Evolutionary conservation across 1,140 invertebrate genomes (phyloP).

Genomic region (Pogonomyrmex barbatus): DNA sequence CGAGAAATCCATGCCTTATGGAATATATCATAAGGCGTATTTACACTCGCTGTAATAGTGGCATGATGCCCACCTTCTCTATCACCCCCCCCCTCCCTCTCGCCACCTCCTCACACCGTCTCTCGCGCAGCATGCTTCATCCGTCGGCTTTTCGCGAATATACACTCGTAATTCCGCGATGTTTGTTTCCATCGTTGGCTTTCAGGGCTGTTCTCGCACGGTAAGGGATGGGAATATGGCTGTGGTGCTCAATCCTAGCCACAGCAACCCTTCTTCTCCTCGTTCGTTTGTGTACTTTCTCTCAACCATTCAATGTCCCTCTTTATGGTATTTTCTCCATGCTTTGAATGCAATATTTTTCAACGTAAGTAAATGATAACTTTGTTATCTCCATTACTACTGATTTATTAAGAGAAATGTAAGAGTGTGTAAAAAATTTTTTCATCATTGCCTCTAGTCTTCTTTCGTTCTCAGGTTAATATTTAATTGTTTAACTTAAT

Average conservation of each 20-base stretch:
- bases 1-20: conserved; percentile 73
- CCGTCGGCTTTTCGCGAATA: conserved; percentile 69
- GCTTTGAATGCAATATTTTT: conserved; percentile 5
- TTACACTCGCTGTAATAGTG: conserved; percentile 74
- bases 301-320: conserved; percentile 7
- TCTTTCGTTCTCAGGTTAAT: background rate
- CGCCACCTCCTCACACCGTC: background rate
- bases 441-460: background rate
- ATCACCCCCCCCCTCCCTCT: background rate
- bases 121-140: conserved; percentile 46
- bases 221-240: conserved; percentile 2
- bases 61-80: conserved; percentile 64
- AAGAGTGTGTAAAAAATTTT: background rate
- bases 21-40: conserved; percentile 73
- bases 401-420: conserved; percentile 2
- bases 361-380: background rate
- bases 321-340: conserved; percentile 21
- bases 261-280: conserved; percentile 21
- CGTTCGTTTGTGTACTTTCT: conserved; percentile 22
- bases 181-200: conserved; percentile 81
- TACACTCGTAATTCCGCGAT: conserved; percentile 77
- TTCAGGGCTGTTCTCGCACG: conserved; percentile 69
- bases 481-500: conserved; percentile 4
- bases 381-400: background rate
- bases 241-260: conserved; percentile 51